Evolutionary conservation across 1,140 invertebrate species (phyloP), one percentile per base, ranked within the genome.

Genomic region (Pseudomyrmex concolor): DNA sequence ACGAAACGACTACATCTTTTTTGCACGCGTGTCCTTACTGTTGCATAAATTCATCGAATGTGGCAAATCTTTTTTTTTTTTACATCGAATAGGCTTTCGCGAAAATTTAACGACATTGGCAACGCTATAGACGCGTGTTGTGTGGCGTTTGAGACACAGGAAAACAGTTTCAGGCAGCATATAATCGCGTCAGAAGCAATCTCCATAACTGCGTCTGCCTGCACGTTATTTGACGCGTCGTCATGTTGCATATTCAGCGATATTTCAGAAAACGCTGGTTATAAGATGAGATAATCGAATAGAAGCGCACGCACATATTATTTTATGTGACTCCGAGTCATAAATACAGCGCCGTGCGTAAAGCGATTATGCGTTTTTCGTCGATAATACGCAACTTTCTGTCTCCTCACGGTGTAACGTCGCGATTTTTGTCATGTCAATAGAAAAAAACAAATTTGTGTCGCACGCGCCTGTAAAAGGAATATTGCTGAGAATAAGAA

Each of bases 181-280:
- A 34, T 87, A 70, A 62, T 71, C 85, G 63, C 57, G 73, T 80
- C 68, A 54, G 72, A 80, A 51, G 85, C 74, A 84, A 87, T 76
- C 54, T 74, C n/a, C 60, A 68, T 54, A 83, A 59, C n/a, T 45
- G 73, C 78, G 12, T 50, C 51, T 50, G 60, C 72, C 17, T 43
- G 51, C 48, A 45, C 48, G 43, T 80, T 43, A 51, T 54, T 62
- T 48, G 84, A 86, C 67, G 73, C 57, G 54, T 13, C 19, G 19
- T 51, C 60, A 51, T 34, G 34, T 68, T 62, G 60, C 15, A 51
- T 54, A 86, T 87, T 87, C 59, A 84, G 15, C 63, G 64, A 80
- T 71, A 84, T 87, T 84, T 80, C 63, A 76, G 63, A 84, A 86
- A 84, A 62, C 55, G 22, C 43, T 10, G 13, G 59, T 55, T 63